Base-by-base conservation (phyloP, 2,797 vertebrate species). In the Rhinogobio ventralis region DNA sequence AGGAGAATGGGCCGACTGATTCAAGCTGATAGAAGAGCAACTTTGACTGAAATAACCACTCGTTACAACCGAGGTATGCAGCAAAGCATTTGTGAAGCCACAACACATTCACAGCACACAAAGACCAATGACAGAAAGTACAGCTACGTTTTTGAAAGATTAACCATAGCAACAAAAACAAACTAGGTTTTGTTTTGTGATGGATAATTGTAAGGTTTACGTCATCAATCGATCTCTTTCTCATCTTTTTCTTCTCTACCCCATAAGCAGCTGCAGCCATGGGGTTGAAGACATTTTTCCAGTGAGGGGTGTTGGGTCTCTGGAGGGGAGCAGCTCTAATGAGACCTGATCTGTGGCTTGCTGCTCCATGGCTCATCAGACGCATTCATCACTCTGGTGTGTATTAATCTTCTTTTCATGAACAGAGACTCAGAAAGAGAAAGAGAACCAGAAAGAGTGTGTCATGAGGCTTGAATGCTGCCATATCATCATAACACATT, bases 211-310 rank as follows among this genome's bases (percentile, higher is more conserved):
- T 60, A 13, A n/a, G 23, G 67, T 39, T 81, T 60, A n/a, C 25
- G 8, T 57, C 28, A 64, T 66, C 30, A 20, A 45, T 69, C 25
- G 1, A 49, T 15, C 25, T 62, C 15, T 60, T 20, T 46, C 23
- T 77, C 69, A 8, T 53, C 53, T 75, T 78, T 45, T 71, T 73
- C 55, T 68, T 49, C 28, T 79, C 68, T 81, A 13, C 20, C 74
- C 72, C 25, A 7, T 57, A 60, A 87, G 72, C 45, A 72, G 79
- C 79, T 86, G 82, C 72, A 82, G 42, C 55, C 55, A 0, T 78
- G 77, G 17, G 20, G 67, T 66, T 89, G 28, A 64, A 76, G 42
- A 69, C 67, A 83, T 88, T 87, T 80, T 80, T 66, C 30, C 82
- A 83, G 51, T 60, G 51, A 69, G 71, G 86, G 69, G 69, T 68